These are phyloP conservation scores for Lithophane socia DNA, from an alignment of 2,888 invertebrate species.

Conservation along the genomic window DNA sequence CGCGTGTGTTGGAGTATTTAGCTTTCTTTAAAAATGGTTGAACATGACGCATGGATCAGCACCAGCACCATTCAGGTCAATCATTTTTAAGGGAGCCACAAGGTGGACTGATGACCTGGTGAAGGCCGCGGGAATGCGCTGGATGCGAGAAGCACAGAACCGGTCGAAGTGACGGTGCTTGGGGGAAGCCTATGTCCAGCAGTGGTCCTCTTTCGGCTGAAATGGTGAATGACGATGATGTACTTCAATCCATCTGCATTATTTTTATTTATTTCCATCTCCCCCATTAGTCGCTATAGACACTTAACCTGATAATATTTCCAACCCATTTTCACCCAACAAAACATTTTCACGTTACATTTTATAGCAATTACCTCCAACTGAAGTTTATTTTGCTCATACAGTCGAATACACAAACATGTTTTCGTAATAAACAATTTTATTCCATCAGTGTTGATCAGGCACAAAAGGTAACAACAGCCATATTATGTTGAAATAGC, in stretches of 20 bases:
- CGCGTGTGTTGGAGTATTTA: too few species aligned
- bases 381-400: slow-evolving; percentile 44
- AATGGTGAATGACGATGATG: too few species aligned
- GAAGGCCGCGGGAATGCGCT: too few species aligned
- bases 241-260: background rate
- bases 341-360: slow-evolving; percentile 12
- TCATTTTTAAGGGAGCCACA: too few species aligned
- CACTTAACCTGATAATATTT: background rate
- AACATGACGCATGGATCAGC: too few species aligned
- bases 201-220: too few species aligned
- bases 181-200: too few species aligned
- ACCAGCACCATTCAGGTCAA: too few species aligned
- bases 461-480: slow-evolving; percentile 29
- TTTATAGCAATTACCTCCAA: slow-evolving; percentile 30
- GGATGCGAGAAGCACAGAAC: too few species aligned
- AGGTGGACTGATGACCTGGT: too few species aligned
- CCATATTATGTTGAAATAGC: slow-evolving; percentile 40
- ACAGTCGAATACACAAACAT: slow-evolving; percentile 50
- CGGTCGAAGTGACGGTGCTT: too few species aligned
- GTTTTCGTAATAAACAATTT: slow-evolving; percentile 58
- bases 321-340: background rate
- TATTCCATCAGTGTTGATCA: slow-evolving; percentile 56
- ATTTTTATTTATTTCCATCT: background rate
- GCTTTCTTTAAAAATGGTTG: too few species aligned
- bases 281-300: background rate